Conservation (phyloP, 2,113 vertebrate genomes). For the Epinephelus moara region DNA sequence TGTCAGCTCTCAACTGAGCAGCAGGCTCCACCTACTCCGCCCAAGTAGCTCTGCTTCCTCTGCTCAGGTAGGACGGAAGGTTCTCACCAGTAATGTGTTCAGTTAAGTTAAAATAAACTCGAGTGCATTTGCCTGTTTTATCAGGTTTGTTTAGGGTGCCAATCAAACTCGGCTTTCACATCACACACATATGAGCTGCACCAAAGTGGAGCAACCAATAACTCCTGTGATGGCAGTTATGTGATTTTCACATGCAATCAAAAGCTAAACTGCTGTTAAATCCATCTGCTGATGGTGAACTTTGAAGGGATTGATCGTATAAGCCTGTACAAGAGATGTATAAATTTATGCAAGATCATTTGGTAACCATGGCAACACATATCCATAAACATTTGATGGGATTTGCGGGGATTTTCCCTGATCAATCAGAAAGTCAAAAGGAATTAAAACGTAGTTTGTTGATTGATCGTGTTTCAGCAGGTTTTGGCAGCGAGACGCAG, state of each 20-base stretch:
- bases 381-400: background rate
- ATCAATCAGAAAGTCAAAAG: background rate
- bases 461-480: background rate
- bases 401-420: background rate
- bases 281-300: background rate
- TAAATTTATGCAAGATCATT: background rate
- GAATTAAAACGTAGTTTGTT: background rate
- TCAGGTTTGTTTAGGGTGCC: background rate
- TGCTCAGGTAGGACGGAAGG: constrained; percentile 67
- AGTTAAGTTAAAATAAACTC: background rate
- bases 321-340: background rate
- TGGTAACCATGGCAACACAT: too few relatives aligned
- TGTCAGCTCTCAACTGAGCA: constrained; percentile 65
- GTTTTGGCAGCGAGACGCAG: background rate
- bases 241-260: background rate
- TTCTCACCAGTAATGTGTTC: background rate
- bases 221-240: background rate
- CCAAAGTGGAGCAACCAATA: background rate
- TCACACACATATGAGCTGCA: background rate
- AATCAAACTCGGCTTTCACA: background rate
- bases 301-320: background rate
- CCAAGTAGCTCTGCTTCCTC: constrained; percentile 48
- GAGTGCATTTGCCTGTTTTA: background rate
- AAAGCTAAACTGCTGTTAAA: background rate
- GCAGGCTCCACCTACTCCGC: constrained; percentile 58